Base-by-base conservation (phyloP, 2,113 vertebrate genomes). In the Oreocharis arfaki region DNA sequence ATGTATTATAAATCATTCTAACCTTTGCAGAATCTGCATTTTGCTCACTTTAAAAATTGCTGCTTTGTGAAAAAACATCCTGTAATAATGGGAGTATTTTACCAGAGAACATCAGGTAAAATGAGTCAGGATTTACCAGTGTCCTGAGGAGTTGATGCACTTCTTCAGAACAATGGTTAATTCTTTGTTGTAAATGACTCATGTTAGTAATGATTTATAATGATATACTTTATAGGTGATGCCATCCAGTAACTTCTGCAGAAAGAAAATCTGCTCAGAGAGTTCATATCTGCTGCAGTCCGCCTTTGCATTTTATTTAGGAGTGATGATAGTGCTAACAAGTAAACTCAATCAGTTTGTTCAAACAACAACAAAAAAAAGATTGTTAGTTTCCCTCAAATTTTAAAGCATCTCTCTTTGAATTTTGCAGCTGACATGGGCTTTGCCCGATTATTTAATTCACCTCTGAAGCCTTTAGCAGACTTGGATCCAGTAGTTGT, bases 381-480 rank as follows among this genome's bases (percentile, higher is more conserved):
- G 14, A 28, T 11, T 9, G 22, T 24, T 95, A 12, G 50, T 55
- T 87, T 94, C 80, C 33, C 83, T 94, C 83, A 61, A 61, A 49
- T 93, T 96, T 84, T 95, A 81, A 93, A 95, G 44, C 53, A 6
- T 87, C 82, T 94, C 56, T 95, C 50, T 93, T 96, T 96, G 80
- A 94, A 89, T 98, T 97, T 98, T 97, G 74, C 98, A 99, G 99
- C 99, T 97, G 99, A 99, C 97, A 99, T 99, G 99, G 99, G 99
- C 97, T 99, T 99, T 99, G 99, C 99, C 97, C 98, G 99, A 63
- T 99, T 99, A 97, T 99, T 99, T 99, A 99, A 99, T 98, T 99
- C 99, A 99, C 99, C 99, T 97, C 98, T 99, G 97, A 99, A 99
- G 99, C 99, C 99, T 99, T 99, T 99, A 99, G 99, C 99, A 96